Conservation (phyloP, 2,797 vertebrate species). For the Macropus fuliginosus region DNA sequence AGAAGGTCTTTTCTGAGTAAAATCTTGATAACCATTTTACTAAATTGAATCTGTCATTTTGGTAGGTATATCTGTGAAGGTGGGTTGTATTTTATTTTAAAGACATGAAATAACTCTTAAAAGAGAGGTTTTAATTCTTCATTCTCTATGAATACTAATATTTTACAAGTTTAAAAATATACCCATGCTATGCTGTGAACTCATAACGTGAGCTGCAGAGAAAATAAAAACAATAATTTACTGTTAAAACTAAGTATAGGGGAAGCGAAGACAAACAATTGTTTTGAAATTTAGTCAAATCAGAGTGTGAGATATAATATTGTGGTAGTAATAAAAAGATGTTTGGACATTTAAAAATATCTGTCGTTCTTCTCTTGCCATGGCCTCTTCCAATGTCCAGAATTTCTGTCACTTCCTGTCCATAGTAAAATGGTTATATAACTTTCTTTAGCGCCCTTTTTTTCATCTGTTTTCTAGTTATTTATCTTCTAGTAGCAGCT, state of each 20-base stretch:
- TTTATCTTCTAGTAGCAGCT: slow-evolving; percentile 63
- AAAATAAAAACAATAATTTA: slow-evolving; percentile 55
- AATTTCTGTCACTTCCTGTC: slow-evolving; percentile 28
- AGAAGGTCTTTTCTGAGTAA: not conserved
- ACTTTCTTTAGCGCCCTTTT: slow-evolving; percentile 75
- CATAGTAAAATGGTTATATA: slow-evolving; percentile 80
- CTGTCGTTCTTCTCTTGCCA: not conserved
- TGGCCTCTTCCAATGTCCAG: slow-evolving; percentile 32
- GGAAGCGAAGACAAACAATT: slow-evolving; percentile 35
- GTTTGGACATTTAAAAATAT: not conserved
- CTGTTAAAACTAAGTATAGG: not conserved
- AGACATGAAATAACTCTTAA: not conserved
- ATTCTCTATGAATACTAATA: slow-evolving; percentile 8
- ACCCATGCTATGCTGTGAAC: not conserved
- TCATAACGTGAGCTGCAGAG: slow-evolving; percentile 19
- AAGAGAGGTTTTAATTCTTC: not conserved
- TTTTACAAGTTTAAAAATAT: slow-evolving; percentile 32
- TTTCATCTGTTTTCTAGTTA: slow-evolving; percentile 55
- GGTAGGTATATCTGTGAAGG: not conserved
- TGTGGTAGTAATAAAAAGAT: not conserved
- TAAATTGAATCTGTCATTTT: not conserved
- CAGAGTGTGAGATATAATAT: slow-evolving; percentile 9
- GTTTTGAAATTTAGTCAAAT: slow-evolving; percentile 6
- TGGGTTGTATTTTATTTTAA: not conserved
- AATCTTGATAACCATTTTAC: not conserved